These are phyloP conservation scores for Petromus typicus DNA, from an alignment of 2,113 vertebrate genomes.

Conservation along the genomic window DNA sequence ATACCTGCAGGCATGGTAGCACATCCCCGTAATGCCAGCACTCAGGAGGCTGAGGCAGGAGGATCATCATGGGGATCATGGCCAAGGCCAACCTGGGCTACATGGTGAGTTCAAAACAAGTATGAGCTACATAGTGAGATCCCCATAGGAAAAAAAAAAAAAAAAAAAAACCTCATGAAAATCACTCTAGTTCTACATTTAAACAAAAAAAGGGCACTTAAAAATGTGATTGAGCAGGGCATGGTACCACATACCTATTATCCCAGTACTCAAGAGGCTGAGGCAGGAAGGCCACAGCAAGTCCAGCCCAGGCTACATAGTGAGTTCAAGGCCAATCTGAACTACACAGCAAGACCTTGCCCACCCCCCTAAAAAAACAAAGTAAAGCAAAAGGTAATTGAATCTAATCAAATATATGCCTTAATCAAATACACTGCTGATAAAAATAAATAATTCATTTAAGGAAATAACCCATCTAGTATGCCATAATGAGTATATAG, in stretches of 20 bases:
- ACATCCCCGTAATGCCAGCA: too few relatives aligned
- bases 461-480: conserved; percentile 7
- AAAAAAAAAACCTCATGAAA: neutral
- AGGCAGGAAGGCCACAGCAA: neutral
- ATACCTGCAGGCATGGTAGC: too few relatives aligned
- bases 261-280: neutral
- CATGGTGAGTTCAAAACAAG: too few relatives aligned
- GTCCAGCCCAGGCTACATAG: neutral
- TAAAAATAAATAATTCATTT: neutral
- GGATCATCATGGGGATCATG: too few relatives aligned
- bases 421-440: neutral
- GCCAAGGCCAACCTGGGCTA: too few relatives aligned
- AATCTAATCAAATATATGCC: neutral
- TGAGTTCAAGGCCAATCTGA: neutral
- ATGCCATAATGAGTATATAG: neutral
- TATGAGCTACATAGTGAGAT: too few relatives aligned
- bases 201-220: conserved; percentile 20
- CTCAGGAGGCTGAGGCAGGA: too few relatives aligned
- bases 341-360: neutral
- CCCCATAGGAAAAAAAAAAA: neutral
- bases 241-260: neutral
- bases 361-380: neutral
- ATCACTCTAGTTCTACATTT: neutral
- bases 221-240: neutral
- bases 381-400: neutral